These are phyloP conservation scores for Pollenia griseotomentosa DNA, from an alignment of 2,888 invertebrate species.

Conservation along the genomic window DNA sequence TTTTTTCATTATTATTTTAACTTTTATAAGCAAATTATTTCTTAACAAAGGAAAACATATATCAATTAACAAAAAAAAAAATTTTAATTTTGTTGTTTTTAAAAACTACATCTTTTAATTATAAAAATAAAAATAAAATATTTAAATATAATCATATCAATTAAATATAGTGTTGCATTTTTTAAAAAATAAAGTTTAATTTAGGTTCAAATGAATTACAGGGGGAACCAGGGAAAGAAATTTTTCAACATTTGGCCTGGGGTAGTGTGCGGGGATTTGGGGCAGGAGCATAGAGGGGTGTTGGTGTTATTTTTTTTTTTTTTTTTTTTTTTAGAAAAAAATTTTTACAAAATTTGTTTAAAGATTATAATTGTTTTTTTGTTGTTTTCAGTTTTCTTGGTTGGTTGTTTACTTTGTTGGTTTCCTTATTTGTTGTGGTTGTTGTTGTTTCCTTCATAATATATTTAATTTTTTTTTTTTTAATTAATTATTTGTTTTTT, in stretches of 20 bases:
- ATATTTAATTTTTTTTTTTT: background rate
- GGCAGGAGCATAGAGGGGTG: background rate
- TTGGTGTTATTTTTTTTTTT: background rate
- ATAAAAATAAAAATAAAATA: constrained; percentile 60
- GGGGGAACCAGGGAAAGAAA: constrained; percentile 5
- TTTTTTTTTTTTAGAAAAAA: constrained; percentile 18
- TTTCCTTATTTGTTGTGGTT: constrained; percentile 32
- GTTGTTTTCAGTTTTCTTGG: constrained; percentile 35
- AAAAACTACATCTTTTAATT: constrained; percentile 53
- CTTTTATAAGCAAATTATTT: constrained; percentile 56
- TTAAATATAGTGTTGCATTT: constrained; percentile 68
- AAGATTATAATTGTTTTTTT: constrained; percentile 22
- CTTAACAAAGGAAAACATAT: constrained; percentile 34
- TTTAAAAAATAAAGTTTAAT: constrained; percentile 46
- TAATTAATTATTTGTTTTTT: constrained; percentile 23
- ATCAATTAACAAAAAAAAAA: constrained; percentile 54
- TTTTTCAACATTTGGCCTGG: background rate
- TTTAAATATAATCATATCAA: constrained; percentile 60
- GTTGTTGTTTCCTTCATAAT: constrained; percentile 32
- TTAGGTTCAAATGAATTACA: background rate
- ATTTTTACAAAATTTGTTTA: constrained; percentile 25
- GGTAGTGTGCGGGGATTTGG: background rate
- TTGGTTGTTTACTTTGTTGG: constrained; percentile 26
- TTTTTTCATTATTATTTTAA: constrained; percentile 20
- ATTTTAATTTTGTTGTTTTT: constrained; percentile 52